Percentiles rank a stretch among this genome's conserved stretches.
Evolutionary conservation across 2,888 invertebrate genomes (phyloP).

Genomic region (Drosophila meridionalis): DNA sequence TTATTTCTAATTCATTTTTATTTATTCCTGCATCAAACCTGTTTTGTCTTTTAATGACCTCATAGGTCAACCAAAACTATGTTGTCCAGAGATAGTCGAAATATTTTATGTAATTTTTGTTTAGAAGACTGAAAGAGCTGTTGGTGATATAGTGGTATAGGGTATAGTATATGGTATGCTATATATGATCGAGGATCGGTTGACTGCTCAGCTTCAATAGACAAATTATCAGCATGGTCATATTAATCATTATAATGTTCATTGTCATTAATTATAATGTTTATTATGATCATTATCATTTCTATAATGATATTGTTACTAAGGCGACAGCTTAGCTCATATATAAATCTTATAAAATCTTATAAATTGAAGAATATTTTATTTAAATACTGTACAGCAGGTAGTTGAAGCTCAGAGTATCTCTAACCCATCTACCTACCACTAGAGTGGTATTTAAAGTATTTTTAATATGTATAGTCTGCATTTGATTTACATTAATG

Average conservation of each 20-base stretch:
- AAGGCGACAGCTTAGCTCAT: neutral
- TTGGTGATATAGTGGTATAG: too few species aligned
- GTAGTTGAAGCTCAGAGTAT: neutral
- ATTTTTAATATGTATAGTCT: neutral
- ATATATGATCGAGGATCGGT: too few species aligned
- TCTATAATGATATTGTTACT: too few species aligned
- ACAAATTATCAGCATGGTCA: neutral
- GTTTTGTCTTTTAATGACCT: neutral
- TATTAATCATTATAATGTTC: neutral
- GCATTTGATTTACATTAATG: conserved; percentile 5
- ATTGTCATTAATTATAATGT: neutral
- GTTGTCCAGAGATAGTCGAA: neutral
- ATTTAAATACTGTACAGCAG: neutral
- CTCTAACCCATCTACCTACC: neutral
- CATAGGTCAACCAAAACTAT: neutral
- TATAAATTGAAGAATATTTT: neutral
- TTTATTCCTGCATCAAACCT: neutral
- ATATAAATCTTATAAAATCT: neutral
- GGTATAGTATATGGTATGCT: too few species aligned
- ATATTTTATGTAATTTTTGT: neutral
- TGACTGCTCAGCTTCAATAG: too few species aligned
- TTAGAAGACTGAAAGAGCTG: neutral
- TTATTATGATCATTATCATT: conserved; percentile 1
- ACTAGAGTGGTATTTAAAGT: neutral
- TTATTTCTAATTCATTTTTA: neutral